Conservation (phyloP, 2,797 vertebrate genomes). For the Coregonus ussuriensis region DNA sequence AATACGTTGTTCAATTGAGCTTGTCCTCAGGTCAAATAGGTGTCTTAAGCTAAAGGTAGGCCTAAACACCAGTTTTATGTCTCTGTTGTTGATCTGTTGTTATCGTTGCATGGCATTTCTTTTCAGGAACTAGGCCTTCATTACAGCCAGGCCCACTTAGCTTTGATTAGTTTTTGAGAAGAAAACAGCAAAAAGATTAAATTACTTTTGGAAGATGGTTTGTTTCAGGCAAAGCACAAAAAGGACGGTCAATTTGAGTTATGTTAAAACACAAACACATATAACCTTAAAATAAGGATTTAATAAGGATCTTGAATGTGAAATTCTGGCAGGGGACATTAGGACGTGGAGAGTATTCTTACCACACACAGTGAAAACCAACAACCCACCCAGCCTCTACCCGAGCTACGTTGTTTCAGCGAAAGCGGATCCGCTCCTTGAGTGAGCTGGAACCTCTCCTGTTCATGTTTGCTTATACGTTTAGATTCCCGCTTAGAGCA, state of each 20-base stretch:
- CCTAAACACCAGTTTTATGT: background rate
- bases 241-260: background rate
- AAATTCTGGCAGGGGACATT: conserved; percentile 43
- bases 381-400: conserved; percentile 46
- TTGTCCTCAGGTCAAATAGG: no score
- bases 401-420: conserved; percentile 37
- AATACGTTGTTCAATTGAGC: conserved; percentile 1
- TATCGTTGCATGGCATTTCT: no score
- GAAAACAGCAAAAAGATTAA: background rate
- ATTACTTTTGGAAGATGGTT: background rate
- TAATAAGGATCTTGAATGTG: conserved; percentile 43
- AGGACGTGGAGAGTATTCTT: conserved; percentile 42
- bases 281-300: conserved; percentile 50
- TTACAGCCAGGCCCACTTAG: background rate
- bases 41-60: background rate
- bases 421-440: conserved; percentile 49
- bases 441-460: conserved; percentile 57
- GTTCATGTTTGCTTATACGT: conserved; percentile 66
- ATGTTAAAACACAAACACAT: conserved; percentile 17
- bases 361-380: conserved; percentile 62
- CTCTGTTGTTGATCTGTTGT: background rate
- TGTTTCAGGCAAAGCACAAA: background rate
- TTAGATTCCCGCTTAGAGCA: conserved; percentile 68
- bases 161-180: background rate
- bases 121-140: background rate